A percentile compares a stretch with the other conserved stretches of the same genome.
Evolutionary conservation across 2,797 vertebrate genomes (phyloP).

Genomic region (Salarias fasciatus): DNA sequence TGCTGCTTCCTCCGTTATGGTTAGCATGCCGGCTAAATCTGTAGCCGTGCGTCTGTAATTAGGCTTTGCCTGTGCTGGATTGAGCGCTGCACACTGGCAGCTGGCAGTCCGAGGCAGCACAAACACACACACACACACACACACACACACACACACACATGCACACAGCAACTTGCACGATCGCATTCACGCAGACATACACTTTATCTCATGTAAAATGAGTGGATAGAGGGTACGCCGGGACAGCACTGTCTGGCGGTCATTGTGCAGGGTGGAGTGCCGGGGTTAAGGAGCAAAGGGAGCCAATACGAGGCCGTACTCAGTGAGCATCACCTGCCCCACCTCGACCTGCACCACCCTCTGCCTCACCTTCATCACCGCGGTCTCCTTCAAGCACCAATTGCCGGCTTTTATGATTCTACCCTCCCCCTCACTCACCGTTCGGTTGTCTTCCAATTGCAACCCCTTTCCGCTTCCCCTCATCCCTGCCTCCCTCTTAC

Average conservation of each 20-base stretch:
- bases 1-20: constrained; percentile 87
- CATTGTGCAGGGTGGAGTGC: constrained; percentile 21
- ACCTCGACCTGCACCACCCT: constrained; percentile 11
- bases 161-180: constrained; percentile 3
- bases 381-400: constrained; percentile 12
- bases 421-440: neutral
- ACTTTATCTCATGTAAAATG: constrained; percentile 57
- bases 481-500: constrained; percentile 8
- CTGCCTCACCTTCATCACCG: constrained; percentile 11
- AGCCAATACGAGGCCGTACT: constrained; percentile 1
- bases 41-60: constrained; percentile 87
- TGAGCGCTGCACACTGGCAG: constrained; percentile 83
- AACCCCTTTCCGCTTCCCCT: constrained; percentile 2
- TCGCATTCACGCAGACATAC: constrained; percentile 13
- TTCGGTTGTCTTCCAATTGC: constrained; percentile 8
- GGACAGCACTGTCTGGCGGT: constrained; percentile 50
- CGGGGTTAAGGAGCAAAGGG: constrained; percentile 22
- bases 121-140: constrained; percentile 39
- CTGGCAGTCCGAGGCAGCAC: constrained; percentile 73
- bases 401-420: constrained; percentile 10
- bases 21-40: constrained; percentile 89
- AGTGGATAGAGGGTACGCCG: constrained; percentile 55
- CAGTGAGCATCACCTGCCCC: constrained; percentile 11
- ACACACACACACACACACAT: constrained; percentile 33
- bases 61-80: constrained; percentile 80